These are phyloP conservation scores for Drosophila flavopinicola DNA, from an alignment of 2,888 invertebrate genomes.

Conservation along the genomic window DNA sequence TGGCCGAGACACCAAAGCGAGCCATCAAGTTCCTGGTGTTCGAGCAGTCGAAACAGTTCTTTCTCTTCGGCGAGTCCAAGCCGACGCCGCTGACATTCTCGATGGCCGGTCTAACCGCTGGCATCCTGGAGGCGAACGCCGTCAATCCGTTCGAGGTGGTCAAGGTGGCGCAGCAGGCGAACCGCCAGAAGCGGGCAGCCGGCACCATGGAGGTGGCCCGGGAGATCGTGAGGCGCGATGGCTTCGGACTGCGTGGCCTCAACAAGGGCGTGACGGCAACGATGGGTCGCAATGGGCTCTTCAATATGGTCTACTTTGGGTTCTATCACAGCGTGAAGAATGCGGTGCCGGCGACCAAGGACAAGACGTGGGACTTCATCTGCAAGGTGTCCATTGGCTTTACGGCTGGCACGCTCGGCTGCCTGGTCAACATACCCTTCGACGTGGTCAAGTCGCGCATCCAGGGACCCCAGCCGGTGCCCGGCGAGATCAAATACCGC, in stretches of 20 bases:
- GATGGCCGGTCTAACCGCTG: constrained; percentile 94
- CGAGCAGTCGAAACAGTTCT: constrained; percentile 95
- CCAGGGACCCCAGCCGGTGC: constrained; percentile 94
- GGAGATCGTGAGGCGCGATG: constrained; percentile 90
- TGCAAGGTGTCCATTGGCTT: constrained; percentile 94
- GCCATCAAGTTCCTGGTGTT: constrained; percentile 97
- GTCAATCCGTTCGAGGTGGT: constrained; percentile 98
- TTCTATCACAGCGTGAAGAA: constrained; percentile 96
- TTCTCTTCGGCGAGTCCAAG: constrained; percentile 90
- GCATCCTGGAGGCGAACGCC: constrained; percentile 95
- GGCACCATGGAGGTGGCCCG: constrained; percentile 92
- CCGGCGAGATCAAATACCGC: constrained; percentile 90
- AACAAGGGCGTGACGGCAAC: constrained; percentile 96
- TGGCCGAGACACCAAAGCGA: constrained; percentile 97
- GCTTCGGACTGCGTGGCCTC: constrained; percentile 91
- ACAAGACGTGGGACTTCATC: constrained; percentile 88
- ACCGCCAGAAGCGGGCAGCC: constrained; percentile 87
- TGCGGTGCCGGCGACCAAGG: constrained; percentile 88
- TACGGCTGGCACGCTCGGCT: constrained; percentile 93
- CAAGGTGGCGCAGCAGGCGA: constrained; percentile 94
- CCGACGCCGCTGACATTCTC: constrained; percentile 95
- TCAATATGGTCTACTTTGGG: constrained; percentile 97
- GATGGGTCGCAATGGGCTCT: constrained; percentile 94
- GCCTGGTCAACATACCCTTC: constrained; percentile 96
- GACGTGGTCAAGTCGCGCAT: constrained; percentile 98